Base-by-base conservation (phyloP, 2,888 invertebrate genomes). In the Malacosoma neustria region DNA sequence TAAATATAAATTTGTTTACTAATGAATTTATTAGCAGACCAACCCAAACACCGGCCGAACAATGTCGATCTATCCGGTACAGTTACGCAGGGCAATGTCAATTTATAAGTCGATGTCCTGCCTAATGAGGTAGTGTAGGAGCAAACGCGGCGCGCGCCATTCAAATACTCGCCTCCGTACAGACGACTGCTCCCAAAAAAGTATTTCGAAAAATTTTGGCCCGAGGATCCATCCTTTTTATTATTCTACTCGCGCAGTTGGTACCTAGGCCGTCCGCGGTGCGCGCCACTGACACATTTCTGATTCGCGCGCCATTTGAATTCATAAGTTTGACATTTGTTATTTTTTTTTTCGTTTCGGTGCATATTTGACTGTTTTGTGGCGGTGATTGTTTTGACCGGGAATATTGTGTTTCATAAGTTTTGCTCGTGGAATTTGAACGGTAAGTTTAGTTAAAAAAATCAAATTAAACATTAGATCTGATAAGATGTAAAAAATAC, bases 201-300 rank as follows among this genome's bases (percentile, higher is more conserved):
- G 22, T 22, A 69, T 72, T 67, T 68, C 57, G 56, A 70, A 72
- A 76, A 72, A 65, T 69, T 72, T 73, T 61, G 64, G n/a, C n/a
- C n/a, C n/a, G n/a, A n/a, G n/a, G 61, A 48, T 49, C 54, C 54
- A 47, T 40, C 53, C 43, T 55, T 68, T 81, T 22, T 68, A 51
- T 41, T 54, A 84, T 79, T 82, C 82, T 39, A 46, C 39, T 43
- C 77, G 72, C 79, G 76, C 59, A 22, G 22, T 54, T 56, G 51
- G 55, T 65, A 64, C 77, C 84, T 82, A 82, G 84, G 81, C 72
- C 77, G 71, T 63, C 67, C 70, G 69, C 60, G 58, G 65, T 66
- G 68, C 77, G 79, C 79, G 80, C 81, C 80, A 84, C 85, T 85
- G 85, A 85, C 85, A 84, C 82, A 85, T 82, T 84, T 84, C 74